Percentiles rank a stretch among this genome's conserved stretches.
Evolutionary conservation across 2,888 invertebrate species (phyloP).

Genomic region (Dorcus parallelipipedus): DNA sequence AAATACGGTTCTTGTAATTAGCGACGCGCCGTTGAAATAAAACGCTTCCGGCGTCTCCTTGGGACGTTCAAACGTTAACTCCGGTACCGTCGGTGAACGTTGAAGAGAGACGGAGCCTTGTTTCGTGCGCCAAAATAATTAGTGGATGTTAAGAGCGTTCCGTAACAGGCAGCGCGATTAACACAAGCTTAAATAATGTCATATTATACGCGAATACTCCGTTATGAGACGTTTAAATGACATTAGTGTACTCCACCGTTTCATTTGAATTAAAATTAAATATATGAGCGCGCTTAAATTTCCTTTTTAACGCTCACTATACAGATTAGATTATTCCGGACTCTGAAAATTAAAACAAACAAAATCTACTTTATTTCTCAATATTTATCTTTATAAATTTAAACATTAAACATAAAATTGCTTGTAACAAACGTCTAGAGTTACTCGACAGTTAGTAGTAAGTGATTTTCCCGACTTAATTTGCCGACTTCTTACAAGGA

Average conservation of each 20-base stretch:
- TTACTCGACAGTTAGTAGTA: too few species aligned
- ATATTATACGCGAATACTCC: constrained; percentile 42
- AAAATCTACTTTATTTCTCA: too few species aligned
- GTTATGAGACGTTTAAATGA: constrained; percentile 23
- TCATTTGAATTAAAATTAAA: constrained; percentile 3
- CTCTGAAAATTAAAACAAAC: too few species aligned
- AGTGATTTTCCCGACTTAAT: too few species aligned
- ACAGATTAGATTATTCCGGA: too few species aligned
- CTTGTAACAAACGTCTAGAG: too few species aligned
- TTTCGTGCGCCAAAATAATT: constrained; percentile 18
- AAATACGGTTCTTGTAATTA: constrained; percentile 23
- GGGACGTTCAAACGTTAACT: neutral
- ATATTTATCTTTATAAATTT: too few species aligned
- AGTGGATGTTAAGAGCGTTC: constrained; percentile 30
- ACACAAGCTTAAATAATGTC: constrained; percentile 39
- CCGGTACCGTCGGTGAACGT: constrained; percentile 3
- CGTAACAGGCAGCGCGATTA: constrained; percentile 37
- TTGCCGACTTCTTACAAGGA: too few species aligned
- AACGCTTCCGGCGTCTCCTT: constrained; percentile 10
- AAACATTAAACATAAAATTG: too few species aligned
- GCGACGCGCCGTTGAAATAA: constrained; percentile 17
- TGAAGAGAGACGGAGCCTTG: constrained; percentile 9
- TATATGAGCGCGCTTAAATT: neutral
- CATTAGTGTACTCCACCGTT: constrained; percentile 1
- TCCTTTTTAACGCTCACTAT: too few species aligned